A percentile compares a stretch with the other conserved stretches of the same genome.
These are phyloP conservation scores for Pristionchus mayeri DNA, from an alignment of 2,888 invertebrate genomes.

Conservation along the genomic window DNA sequence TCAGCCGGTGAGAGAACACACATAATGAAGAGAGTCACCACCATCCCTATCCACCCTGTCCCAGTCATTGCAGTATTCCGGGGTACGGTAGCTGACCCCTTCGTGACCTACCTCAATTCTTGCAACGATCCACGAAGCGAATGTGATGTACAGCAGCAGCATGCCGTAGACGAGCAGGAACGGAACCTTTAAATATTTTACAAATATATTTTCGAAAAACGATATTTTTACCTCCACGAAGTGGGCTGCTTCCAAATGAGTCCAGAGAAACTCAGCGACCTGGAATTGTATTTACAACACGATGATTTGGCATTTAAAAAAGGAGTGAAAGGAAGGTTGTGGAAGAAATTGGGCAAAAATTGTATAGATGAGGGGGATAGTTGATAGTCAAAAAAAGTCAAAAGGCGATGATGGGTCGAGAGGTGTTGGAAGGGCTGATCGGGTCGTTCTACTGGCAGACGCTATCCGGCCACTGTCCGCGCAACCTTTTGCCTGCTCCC, in stretches of 20 bases:
- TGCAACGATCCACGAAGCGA: constrained; percentile 78
- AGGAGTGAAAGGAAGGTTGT: no score
- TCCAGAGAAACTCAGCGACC: constrained; percentile 75
- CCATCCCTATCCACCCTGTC: no score
- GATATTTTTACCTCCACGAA: constrained; percentile 67
- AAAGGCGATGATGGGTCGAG: no score
- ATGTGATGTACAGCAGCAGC: constrained; percentile 57
- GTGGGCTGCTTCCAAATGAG: constrained; percentile 73
- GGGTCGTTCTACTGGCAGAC: no score
- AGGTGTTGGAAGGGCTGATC: no score
- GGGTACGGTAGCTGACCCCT: no score
- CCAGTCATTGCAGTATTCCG: no score
- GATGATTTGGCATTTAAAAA: background rate
- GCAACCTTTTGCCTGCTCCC: no score
- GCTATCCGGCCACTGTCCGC: no score
- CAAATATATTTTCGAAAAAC: background rate
- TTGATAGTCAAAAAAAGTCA: no score
- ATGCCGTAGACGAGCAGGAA: constrained; percentile 69
- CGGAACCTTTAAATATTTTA: constrained; percentile 60
- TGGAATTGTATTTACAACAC: constrained; percentile 38
- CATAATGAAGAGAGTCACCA: background rate
- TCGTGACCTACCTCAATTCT: constrained; percentile 83
- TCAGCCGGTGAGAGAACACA: no score
- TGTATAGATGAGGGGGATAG: background rate
- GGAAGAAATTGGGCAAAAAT: no score